Base-by-base conservation (phyloP, 2,888 invertebrate genomes). In the Neria commutata region DNA sequence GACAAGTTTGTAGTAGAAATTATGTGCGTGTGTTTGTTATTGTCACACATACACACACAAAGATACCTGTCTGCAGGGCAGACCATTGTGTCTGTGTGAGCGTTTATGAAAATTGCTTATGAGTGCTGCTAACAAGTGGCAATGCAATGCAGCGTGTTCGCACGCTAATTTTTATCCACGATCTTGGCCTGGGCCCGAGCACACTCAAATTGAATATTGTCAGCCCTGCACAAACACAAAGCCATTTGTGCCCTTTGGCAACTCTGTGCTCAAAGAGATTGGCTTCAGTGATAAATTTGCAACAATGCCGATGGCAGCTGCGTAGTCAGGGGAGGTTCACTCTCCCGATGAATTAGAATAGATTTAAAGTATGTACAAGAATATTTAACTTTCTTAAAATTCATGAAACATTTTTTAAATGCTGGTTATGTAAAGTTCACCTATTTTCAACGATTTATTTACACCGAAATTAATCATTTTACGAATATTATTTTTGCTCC, bases 121-220 rank as follows among this genome's bases (percentile, higher is more conserved):
- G 66, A 68, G 65, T 66, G 67, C 40, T 54, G 42, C 67, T 65
- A 69, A 59, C 67, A 61, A 59, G 65, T 63, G 63, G 67, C 66
- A 64, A 67, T 66, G 63, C 6, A n/a, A 6, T 37, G 37, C n/a
- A 14, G 4, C 37, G 14, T 8, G n/a, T n/a, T n/a, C n/a, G n/a
- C n/a, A n/a, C n/a, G n/a, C n/a, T n/a, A n/a, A n/a, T n/a, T n/a
- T n/a, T 8, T 37, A n/a, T n/a, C 16, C 16, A 6, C n/a, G 37
- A 37, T 8, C 6, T n/a, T n/a, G n/a, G 10, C 37, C 37, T 37
- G 6, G 37, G 37, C 10, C n/a, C n/a, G 29, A 29, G 11, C 29
- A 37, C 42, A 14, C 19, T 42, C 21, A 21, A 42, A 42, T 48
- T 26, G 48, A 23, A 26, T 14, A 8, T 33, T 33, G 33, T 33